Percentiles rank a stretch among this genome's conserved stretches.
Evolutionary conservation across 1,140 invertebrate species (phyloP).

Genomic region (Araneus ventricosus): DNA sequence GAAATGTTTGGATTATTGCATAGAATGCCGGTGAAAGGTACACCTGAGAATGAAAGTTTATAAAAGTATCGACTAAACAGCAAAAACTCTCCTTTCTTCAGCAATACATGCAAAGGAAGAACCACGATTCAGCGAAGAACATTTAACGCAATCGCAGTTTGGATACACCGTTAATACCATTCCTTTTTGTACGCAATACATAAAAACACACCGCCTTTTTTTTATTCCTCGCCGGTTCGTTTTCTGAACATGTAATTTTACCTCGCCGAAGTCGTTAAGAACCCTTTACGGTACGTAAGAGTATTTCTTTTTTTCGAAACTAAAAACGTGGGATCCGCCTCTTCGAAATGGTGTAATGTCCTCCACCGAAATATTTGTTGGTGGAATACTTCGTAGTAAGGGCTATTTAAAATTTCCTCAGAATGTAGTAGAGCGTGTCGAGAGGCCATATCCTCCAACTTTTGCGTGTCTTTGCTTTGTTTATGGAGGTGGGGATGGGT

Average conservation of each 20-base stretch:
- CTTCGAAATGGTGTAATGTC: background rate
- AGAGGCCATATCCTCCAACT: background rate
- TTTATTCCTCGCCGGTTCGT: background rate
- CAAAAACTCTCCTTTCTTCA: no score
- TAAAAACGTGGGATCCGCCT: background rate
- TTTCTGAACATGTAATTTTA: constrained; percentile 13
- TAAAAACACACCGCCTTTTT: background rate
- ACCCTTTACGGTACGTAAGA: background rate
- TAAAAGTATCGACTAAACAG: no score
- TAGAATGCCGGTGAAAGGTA: no score
- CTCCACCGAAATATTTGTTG: background rate
- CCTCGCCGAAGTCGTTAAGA: background rate
- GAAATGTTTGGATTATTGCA: no score
- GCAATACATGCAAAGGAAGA: no score
- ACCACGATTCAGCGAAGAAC: background rate
- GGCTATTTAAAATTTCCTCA: constrained; percentile 14
- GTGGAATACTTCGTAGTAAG: background rate
- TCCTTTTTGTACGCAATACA: background rate
- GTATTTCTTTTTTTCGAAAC: background rate
- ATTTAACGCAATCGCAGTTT: background rate
- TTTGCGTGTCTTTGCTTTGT: constrained; percentile 29
- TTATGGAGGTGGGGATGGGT: constrained; percentile 18
- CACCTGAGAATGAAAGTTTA: no score
- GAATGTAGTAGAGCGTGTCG: background rate
- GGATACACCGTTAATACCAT: background rate